Base-by-base conservation (phyloP, 2,888 invertebrate species). In the Acanthosepion pharaonis region DNA sequence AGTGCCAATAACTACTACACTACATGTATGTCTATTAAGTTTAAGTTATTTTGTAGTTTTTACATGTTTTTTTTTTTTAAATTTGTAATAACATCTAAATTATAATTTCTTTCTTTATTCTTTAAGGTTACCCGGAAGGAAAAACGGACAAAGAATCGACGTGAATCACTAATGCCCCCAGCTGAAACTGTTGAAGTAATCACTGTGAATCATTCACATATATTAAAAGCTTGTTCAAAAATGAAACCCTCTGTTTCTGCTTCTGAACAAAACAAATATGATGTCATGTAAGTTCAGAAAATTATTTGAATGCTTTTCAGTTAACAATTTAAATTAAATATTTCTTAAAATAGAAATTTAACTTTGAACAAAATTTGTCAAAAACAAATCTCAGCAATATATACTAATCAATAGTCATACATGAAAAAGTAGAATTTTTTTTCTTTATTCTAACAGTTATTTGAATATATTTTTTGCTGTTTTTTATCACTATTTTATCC, bases 161-260 rank as follows among this genome's bases (percentile, higher is more conserved):
- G 93, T 53, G 51, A 93, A n/a, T 93, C 93, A 25, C 1, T 93
- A 93, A 93, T 93, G 93, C 93, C 96, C 23, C 96, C 96, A 25
- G 94, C 95, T 53, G 94, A 94, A 28, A 94, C 95, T 25, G 95
- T 94, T 91, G 95, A 95, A 59, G 92, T 96, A 92, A 95, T 96
- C 59, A 94, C 95, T 96, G 96, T 98, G 59, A 98, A 97, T 94
- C 98, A 98, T 96, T 97, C 98, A 94, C 98, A 98, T 97, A 97
- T 99, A 94, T 97, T 98, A 95, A 98, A 98, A 94, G 98, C 98
- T 0, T 97, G 98, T 94, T 97, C 97, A 94, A 98, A 98, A 95
- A 98, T 98, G 59, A 98, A 98, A 95, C 99, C 99, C 0, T 99
- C 99, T 1, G 98, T 99, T 8, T 98, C 98, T 11, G 97, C 97